phyloP scores from a whole-genome alignment of 2,113 vertebrate species.

The Hippocampus barbouri region DNA sequence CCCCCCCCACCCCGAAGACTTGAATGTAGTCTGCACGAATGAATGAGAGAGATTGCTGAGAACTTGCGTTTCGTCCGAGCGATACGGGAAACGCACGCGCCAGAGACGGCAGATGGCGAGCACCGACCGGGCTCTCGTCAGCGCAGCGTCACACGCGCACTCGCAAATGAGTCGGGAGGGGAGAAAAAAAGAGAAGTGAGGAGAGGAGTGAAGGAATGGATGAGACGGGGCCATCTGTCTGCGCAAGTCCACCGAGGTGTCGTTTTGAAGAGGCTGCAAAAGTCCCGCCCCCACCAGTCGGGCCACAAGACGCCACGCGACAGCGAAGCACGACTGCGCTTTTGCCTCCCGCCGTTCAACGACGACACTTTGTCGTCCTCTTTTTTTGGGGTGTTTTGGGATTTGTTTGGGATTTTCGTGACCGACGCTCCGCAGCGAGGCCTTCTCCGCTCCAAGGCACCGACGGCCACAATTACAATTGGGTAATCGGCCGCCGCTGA shows the following conservation, averaged over 20 bases:
- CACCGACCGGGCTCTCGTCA: conserved; percentile 50
- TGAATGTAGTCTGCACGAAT: too few relatives aligned
- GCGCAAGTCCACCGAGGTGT: conserved; percentile 37
- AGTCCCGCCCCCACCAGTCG: conserved; percentile 35
- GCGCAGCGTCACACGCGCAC: conserved; percentile 29
- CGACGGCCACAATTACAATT: too few relatives aligned
- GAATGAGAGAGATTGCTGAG: too few relatives aligned
- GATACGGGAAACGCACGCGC: conserved; percentile 36
- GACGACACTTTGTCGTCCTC: not conserved
- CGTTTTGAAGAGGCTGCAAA: conserved; percentile 46
- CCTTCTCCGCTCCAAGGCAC: too few relatives aligned
- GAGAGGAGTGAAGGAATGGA: conserved; percentile 15
- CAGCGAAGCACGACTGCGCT: conserved; percentile 23
- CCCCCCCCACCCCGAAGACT: too few relatives aligned
- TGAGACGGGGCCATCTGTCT: conserved; percentile 64
- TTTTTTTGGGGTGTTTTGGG: too few relatives aligned
- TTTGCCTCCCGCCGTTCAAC: conserved; percentile 32
- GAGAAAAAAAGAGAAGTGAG: not conserved
- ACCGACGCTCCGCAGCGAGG: too few relatives aligned
- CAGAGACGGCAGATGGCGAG: conserved; percentile 61
- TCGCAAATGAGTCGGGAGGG: not conserved
- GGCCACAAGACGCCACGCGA: conserved; percentile 17
- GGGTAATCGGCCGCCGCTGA: too few relatives aligned
- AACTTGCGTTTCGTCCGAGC: too few relatives aligned
- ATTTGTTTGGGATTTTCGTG: too few relatives aligned